These are phyloP conservation scores for Dolichomitus sp. DNA, from an alignment of 2,888 invertebrate genomes.

Conservation along the genomic window DNA sequence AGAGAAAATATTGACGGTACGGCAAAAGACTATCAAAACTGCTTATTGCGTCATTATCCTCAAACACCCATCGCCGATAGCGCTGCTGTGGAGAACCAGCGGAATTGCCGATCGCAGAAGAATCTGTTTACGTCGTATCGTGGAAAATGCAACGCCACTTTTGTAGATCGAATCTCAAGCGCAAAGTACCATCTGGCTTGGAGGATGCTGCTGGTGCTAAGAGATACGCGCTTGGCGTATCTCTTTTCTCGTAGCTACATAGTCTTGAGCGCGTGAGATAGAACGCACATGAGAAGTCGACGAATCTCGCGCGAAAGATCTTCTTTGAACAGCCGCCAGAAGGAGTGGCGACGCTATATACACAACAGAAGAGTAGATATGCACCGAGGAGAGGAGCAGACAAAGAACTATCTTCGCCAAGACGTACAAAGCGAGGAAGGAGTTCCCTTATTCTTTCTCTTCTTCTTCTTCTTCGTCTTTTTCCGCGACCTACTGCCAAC, in stretches of 20 bases:
- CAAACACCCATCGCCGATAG: not conserved
- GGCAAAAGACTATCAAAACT: not conserved
- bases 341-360: conserved; percentile 57
- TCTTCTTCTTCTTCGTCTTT: conserved; percentile 1
- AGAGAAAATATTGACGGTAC: not conserved
- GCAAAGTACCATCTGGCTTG: conserved; percentile 45
- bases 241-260: not conserved
- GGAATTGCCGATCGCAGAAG: conserved; percentile 9
- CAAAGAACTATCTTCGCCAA: conserved; percentile 47
- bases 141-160: conserved; percentile 17
- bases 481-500: conserved; percentile 65
- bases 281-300: conserved; percentile 12
- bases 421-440: conserved; percentile 31
- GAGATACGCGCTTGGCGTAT: too few relatives aligned
- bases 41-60: conserved; percentile 21
- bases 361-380: not conserved
- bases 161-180: conserved; percentile 29
- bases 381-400: conserved; percentile 11
- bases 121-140: conserved; percentile 32
- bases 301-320: conserved; percentile 44
- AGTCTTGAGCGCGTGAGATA: conserved; percentile 31
- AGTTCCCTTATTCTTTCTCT: conserved; percentile 29
- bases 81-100: not conserved
- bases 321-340: conserved; percentile 65
- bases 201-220: conserved; percentile 33